Conservation (phyloP, 2,888 invertebrate species). For the Sinohyriopsis cumingii region DNA sequence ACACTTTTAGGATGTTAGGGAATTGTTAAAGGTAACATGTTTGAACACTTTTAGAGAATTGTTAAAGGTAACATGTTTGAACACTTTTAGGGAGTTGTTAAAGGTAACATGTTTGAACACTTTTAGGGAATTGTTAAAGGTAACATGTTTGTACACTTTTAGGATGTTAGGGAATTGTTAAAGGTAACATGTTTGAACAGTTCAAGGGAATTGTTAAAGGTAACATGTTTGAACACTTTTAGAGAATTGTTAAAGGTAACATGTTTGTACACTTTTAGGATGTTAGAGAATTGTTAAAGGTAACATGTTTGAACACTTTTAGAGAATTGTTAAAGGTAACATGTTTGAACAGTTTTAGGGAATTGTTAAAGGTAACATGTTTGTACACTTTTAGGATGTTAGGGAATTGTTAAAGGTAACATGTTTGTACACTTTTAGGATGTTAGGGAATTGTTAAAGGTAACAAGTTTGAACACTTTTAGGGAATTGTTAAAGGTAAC, state of each 20-base stretch:
- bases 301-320: neutral
- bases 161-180: no score
- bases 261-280: neutral
- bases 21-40: neutral
- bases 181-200: neutral
- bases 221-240: neutral
- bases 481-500: no score
- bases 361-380: neutral
- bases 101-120: neutral
- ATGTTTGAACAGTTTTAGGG: neutral
- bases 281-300: no score
- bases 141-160: neutral
- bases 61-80: neutral
- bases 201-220: no score
- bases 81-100: no score
- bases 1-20: no score
- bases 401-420: no score
- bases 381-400: neutral
- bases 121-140: neutral
- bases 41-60: neutral
- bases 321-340: no score
- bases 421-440: neutral
- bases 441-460: no score
- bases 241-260: no score
- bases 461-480: neutral